Evolutionary conservation across 2,888 invertebrate genomes (phyloP), one percentile per base, ranked within the genome.

Genomic region (Agrypnus murinus): DNA sequence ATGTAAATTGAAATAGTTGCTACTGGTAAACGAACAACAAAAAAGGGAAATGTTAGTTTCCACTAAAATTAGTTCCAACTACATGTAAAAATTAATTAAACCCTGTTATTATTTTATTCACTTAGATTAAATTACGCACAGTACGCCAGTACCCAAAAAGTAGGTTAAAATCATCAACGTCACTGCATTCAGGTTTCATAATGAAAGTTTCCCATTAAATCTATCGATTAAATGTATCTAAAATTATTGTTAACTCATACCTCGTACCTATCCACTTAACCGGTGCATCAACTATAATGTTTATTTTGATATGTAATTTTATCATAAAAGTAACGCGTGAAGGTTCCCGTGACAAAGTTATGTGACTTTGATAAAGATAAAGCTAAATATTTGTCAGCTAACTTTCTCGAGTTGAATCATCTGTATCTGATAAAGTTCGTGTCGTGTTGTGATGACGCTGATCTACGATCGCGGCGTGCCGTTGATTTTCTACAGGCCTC

Each of bases 341-440:
- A 46, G n/a, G 7, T 7, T 14, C 12, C 19, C 9, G 17, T 64
- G 53, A 64, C 64, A 64, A 65, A 65, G 34, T 32, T 55, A 25
- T 25, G 58, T 45, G 46, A 65, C 57, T 43, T 43, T 65, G 53
- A 58, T 53, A 57, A 58, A 65, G 65, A 65, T 65, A 65, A 65
- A 45, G 36, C 55, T 65, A 65, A 65, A 65, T 65, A 57, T 65
- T 65, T 57, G 64, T 64, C 65, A 57, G 46, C 17, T n/a, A 48
- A 48, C 57, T 57, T 65, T 65, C 65, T 31, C 53, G 31, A 48
- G 57, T 45, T 46, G 65, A 65, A 57, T 57, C 46, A 57, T 65
- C 46, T 34, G 57, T 65, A 65, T 65, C 65, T 45, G 65, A 65
- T 58, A 45, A 45, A 45, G 38, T 58, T 58, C 34, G 45, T 48